Base-by-base conservation (phyloP, 2,797 vertebrate genomes). In the Sebastes cheni region DNA sequence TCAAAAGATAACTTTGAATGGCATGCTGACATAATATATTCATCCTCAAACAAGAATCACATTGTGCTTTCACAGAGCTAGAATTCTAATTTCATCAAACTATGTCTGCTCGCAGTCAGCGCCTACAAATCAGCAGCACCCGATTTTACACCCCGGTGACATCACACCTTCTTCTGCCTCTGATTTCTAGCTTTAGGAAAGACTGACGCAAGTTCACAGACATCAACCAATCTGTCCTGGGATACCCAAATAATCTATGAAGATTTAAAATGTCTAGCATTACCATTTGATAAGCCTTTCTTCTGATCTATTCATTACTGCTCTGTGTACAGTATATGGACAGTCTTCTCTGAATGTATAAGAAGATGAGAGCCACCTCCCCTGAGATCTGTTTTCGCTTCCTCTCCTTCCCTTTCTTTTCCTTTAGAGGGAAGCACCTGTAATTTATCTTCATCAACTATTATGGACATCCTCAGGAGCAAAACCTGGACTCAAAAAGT, bases 361-460 rank as follows among this genome's bases (percentile, higher is more conserved):
- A 83, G 75, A 73, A 82, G 81, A 90, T 85, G 58, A 85, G 81
- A 82, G 30, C 56, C 13, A 55, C 67, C 54, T 89, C 87, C 82
- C 85, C 46, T 18, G 85, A 86, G 83, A 90, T 76, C 67, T 50
- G 22, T 71, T 82, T 88, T 80, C 54, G 59, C 60, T 77, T 68
- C 22, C 75, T 72, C 65, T 64, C 58, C 73, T 80, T 77, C 77
- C 39, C 36, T 84, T 87, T 79, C 79, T 89, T 89, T 91, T 86
- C 67, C 66, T 91, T 91, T 83, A 66, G 79, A 84, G 78, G 77
- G 80, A 92, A 89, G 87, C 79, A 92, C 85, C 89, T 88, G 94
- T 94, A 95, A 96, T 96, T 96, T 95, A 86, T 96, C 95, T 96
- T 96, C 95, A 96, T 96, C 95, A 95, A 88, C 88, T 82, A 92